Evolutionary conservation across 2,797 vertebrate genomes (phyloP).

Genomic region (Eleutherodactylus coqui): DNA sequence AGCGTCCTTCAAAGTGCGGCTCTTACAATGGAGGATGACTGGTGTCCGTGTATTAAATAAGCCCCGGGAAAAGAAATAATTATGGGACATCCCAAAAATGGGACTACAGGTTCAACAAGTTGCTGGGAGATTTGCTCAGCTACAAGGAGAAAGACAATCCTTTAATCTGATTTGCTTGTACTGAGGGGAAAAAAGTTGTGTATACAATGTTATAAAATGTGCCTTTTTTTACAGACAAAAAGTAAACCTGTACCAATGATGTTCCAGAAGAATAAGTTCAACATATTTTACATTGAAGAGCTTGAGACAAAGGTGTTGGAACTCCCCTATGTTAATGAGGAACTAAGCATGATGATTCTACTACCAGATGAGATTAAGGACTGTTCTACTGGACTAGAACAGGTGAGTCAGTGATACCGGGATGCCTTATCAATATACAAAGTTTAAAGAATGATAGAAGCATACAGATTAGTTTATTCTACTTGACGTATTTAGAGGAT

Average conservation of each 20-base stretch:
- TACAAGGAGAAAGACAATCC: neutral
- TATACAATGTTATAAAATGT: constrained; percentile 63
- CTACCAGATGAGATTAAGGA: constrained; percentile 80
- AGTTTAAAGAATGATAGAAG: constrained; percentile 18
- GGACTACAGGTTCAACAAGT: neutral
- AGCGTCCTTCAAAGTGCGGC: too few relatives aligned
- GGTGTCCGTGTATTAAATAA: too few relatives aligned
- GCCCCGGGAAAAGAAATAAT: too few relatives aligned
- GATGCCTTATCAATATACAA: neutral
- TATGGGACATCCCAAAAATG: too few relatives aligned
- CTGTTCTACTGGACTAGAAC: constrained; percentile 78
- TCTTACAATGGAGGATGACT: too few relatives aligned
- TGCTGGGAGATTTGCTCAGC: neutral
- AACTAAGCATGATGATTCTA: constrained; percentile 87
- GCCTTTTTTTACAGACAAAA: constrained; percentile 71
- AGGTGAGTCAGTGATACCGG: constrained; percentile 68
- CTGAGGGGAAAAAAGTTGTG: too few relatives aligned
- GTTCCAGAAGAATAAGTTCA: constrained; percentile 75
- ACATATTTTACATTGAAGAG: constrained; percentile 75
- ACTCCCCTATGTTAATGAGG: constrained; percentile 78
- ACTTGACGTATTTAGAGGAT: too few relatives aligned
- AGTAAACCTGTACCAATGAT: constrained; percentile 86
- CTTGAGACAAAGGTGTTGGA: constrained; percentile 80
- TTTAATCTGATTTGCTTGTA: constrained; percentile 68
- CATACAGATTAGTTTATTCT: neutral